Base-by-base conservation (phyloP, 2,113 vertebrate genomes). In the Cynocephalus volans region DNA sequence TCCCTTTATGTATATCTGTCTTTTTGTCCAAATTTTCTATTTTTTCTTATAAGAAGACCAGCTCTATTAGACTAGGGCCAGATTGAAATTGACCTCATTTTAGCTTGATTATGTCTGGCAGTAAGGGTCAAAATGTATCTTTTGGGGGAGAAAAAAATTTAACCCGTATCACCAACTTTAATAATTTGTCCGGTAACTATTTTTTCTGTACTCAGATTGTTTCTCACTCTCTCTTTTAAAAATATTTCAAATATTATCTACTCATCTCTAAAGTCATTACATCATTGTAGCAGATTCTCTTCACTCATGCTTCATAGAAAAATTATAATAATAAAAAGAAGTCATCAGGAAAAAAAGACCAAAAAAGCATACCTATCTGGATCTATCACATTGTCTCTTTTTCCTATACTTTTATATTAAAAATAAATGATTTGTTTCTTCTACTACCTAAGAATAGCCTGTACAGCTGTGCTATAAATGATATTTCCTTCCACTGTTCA, bases 1-100 rank as follows among this genome's bases (percentile, higher is more conserved):
- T 69, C 3, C 5, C 6, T 86, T 1, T 19, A 14, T 1, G 1
- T 8, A 8, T 52, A 1, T 23, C 11, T 79, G 2, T 36, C n/a
- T 86, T 21, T 84, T 84, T 41, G 8, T 36, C 13, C 19, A 83
- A 52, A 36, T 36, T 50, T 41, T 2, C 48, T 41, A 41, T 45
- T 1, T 56, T 13, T 79, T 52, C 83, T 81, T 41, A 50, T 14
- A 28, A 65, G 45, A 5, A 79, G 8, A 45, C 9, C 36, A 60
- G 1, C 41, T 56, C 17, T 89, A n/a, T 75, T 81, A 62, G n/a
- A 28, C 0, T 14, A 72, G 24, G 48, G 5, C 3, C 0, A 73
- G 2, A 21, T 2, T 58, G 17, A 69, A 41, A 41, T 41, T 62
- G 17, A 70, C 7, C 17, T 83, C 1, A 19, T 69, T 62, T 86